Percentiles rank a stretch among this genome's conserved stretches.
Conservation (phyloP, 2,888 invertebrate genomes). For the Rhogogaster chlorosoma region DNA sequence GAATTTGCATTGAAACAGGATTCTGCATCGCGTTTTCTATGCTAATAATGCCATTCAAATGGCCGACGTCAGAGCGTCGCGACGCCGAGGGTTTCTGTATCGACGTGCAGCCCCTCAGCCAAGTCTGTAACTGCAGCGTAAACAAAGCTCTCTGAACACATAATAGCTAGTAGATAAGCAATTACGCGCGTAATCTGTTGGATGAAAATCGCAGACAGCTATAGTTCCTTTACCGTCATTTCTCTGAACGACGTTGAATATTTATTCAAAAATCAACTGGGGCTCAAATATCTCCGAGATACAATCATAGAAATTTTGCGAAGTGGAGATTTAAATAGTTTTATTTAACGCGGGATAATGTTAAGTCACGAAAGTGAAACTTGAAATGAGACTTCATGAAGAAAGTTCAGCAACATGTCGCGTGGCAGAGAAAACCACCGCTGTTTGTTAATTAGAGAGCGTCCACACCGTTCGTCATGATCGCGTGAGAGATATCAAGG, state of each 20-base stretch:
- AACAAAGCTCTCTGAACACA: background rate
- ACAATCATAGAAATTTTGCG: background rate
- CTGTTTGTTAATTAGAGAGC: conserved; percentile 39
- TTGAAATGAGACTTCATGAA: background rate
- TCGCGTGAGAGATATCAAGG: conserved; percentile 43
- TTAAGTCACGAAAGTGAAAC: conserved; percentile 1
- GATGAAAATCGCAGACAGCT: conserved; percentile 47
- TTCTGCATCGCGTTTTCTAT: conserved; percentile 51
- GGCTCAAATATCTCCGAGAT: background rate
- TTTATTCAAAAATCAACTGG: background rate
- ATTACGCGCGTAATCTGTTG: background rate
- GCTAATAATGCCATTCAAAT: conserved; percentile 58
- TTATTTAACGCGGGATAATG: background rate
- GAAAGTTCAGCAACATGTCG: conserved; percentile 34
- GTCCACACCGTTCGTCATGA: conserved; percentile 26
- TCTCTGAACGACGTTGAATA: background rate
- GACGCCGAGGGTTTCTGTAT: conserved; percentile 60
- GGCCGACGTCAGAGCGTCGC: conserved; percentile 63
- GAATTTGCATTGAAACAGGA: background rate
- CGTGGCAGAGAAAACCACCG: conserved; percentile 24
- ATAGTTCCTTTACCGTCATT: background rate
- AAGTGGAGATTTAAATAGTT: conserved; percentile 13
- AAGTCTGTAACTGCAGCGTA: conserved; percentile 33
- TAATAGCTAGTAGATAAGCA: background rate
- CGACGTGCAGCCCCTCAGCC: conserved; percentile 53